Conservation (phyloP, 2,888 invertebrate species). For the Drosophila demipolita region DNA sequence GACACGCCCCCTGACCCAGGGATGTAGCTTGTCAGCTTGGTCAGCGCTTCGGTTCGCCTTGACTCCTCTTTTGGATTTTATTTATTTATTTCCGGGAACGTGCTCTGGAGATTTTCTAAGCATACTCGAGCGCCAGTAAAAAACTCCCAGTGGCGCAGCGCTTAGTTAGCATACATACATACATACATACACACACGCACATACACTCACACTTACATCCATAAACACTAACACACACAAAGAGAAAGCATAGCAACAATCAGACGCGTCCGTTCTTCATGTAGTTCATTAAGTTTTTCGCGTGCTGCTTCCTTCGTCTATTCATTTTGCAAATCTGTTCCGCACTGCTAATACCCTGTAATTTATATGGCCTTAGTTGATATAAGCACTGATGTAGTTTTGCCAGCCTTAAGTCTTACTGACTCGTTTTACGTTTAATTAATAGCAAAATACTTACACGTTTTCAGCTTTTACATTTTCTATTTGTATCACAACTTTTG, state of each 20-base stretch:
- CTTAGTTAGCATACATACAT: slow-evolving; percentile 58
- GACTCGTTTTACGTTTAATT: not conserved
- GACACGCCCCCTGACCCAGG: not conserved
- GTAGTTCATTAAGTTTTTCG: slow-evolving; percentile 77
- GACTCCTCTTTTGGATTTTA: slow-evolving; percentile 65
- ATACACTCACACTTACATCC: not conserved
- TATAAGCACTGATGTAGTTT: not conserved
- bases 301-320: slow-evolving; percentile 38
- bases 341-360: slow-evolving; percentile 32
- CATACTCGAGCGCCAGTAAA: slow-evolving; percentile 46
- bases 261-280: slow-evolving; percentile 57
- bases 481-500: slow-evolving; percentile 8
- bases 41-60: slow-evolving; percentile 9
- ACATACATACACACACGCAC: slow-evolving; percentile 9
- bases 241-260: slow-evolving; percentile 37
- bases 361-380: not conserved
- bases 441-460: not conserved
- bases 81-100: slow-evolving; percentile 81
- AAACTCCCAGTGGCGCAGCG: slow-evolving; percentile 37
- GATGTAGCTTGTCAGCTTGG: slow-evolving; percentile 33
- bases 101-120: slow-evolving; percentile 72
- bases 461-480: not conserved
- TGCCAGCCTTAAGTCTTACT: not conserved
- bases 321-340: slow-evolving; percentile 19
- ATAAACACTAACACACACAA: slow-evolving; percentile 2